Base-by-base conservation (phyloP, 2,113 vertebrate genomes). In the Xiphophorus maculatus region DNA sequence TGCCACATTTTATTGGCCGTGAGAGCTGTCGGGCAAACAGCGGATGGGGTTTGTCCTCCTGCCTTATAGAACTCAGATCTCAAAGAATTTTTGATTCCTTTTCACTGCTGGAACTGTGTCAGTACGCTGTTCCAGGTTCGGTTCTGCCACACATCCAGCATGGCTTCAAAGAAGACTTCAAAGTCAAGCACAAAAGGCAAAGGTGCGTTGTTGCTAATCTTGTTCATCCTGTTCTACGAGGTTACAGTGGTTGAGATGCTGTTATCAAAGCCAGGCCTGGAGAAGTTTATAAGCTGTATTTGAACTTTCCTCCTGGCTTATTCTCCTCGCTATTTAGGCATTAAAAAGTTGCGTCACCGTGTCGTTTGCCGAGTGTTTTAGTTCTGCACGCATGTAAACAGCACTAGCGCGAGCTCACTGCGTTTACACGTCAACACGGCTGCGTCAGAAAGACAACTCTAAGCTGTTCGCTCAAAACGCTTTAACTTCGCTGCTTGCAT, bases 161-260 rank as follows among this genome's bases (percentile, higher is more conserved):
- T 94, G 93, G 90, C 90, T 44, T 44, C 88, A 5, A 93, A 89
- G 90, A 94, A 91, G 54, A 72, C 22, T 64, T 6, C 79, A 0
- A 92, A 88, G 77, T 33, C 40, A 33, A 64, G 65, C 44, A 42
- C 13, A 0, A 94, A 93, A 80, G 0, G 78, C 17, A 93, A 91
- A 91, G 93, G 93, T 94, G 44, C 7, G 91, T 90, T 3, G 32
- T 15, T 42, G 64, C n/a, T 54, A 67, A 28, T 73, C 42, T 35
- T 8, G 61, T 40, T 69, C 3, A 0, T 48, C 61, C 29, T 81
- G 1, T 33, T 13, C 0, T 48, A 19, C 17, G 14, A 28, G 8
- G 9, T 8, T 42, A 29, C 66, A 28, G 62, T 58, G 66, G 63
- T 40, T 29, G 64, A 8, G 71, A 15, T 15, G 81, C 60, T 70